Evolutionary conservation across 2,797 vertebrate genomes (phyloP).

Genomic region (Forpus xanthops): DNA sequence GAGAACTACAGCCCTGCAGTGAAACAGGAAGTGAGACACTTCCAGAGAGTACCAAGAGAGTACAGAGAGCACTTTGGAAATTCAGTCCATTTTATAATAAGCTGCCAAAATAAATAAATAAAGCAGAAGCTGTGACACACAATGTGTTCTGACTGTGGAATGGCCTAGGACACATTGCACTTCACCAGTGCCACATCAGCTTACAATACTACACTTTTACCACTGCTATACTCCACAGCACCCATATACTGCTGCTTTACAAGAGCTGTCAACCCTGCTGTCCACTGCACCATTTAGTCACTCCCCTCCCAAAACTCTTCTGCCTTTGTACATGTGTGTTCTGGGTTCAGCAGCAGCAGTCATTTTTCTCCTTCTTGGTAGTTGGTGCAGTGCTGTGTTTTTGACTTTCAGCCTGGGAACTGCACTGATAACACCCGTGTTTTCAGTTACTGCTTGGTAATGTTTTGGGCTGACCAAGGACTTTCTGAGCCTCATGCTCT

Average conservation of each 20-base stretch:
- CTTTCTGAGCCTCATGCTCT: too few relatives aligned
- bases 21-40: background rate
- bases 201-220: background rate
- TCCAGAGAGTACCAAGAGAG: background rate
- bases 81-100: background rate
- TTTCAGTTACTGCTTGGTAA: too few relatives aligned
- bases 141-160: background rate
- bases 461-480: too few relatives aligned
- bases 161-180: background rate
- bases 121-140: background rate
- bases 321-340: fast-evolving
- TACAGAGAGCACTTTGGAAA: background rate
- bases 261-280: background rate
- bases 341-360: too few relatives aligned
- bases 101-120: background rate
- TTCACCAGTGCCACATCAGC: background rate
- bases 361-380: too few relatives aligned
- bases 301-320: background rate
- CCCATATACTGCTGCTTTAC: background rate
- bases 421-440: too few relatives aligned
- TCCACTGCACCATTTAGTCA: background rate
- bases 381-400: too few relatives aligned
- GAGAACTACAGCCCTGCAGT: background rate
- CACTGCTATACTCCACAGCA: background rate
- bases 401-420: too few relatives aligned